These are phyloP conservation scores for Osmerus eperlanus DNA, from an alignment of 2,113 vertebrate genomes.

Conservation along the genomic window DNA sequence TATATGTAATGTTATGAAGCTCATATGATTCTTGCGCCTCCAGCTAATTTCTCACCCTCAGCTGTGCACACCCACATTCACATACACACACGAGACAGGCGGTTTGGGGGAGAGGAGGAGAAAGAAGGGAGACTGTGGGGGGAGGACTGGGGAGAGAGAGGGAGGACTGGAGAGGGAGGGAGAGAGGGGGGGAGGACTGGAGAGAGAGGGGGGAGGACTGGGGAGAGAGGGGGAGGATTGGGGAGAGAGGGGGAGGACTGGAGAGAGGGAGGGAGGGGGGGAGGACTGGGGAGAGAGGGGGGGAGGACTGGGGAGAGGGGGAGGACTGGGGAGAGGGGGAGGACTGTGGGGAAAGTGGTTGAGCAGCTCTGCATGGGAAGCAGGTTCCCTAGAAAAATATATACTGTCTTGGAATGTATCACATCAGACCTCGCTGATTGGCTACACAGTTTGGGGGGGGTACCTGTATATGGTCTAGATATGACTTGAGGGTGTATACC, in stretches of 20 bases:
- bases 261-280: not conserved
- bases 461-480: no score
- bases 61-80: constrained; percentile 2
- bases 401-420: constrained; percentile 58
- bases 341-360: constrained; percentile 32
- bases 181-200: not conserved
- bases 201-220: no score
- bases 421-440: constrained; percentile 7
- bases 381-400: constrained; percentile 58
- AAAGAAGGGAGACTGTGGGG: constrained; percentile 17
- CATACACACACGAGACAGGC: constrained; percentile 12
- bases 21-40: constrained; percentile 56
- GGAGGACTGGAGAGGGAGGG: not conserved
- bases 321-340: not conserved
- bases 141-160: no score
- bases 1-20: constrained; percentile 59
- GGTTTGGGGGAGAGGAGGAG: not conserved
- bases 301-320: constrained; percentile 4
- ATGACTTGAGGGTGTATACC: no score
- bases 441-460: no score
- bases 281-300: no score
- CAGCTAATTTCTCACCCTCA: constrained; percentile 39
- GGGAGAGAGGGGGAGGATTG: not conserved
- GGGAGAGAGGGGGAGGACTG: not conserved
- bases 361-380: constrained; percentile 51